Evolutionary conservation across 2,888 invertebrate genomes (phyloP).

Genomic region (Deilephila elpenor): DNA sequence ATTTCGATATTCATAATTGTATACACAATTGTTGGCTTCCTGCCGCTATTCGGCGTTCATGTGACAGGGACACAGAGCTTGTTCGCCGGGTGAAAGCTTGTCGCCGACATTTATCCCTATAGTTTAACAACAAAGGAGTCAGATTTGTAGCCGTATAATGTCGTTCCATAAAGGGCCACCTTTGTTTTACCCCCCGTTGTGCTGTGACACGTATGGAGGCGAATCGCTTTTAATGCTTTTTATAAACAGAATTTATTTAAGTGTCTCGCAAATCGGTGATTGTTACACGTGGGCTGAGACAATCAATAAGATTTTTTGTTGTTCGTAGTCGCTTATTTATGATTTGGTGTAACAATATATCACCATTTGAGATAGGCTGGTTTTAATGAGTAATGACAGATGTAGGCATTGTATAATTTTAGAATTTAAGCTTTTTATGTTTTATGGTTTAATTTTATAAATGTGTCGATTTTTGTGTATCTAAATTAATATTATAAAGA

Average conservation of each 20-base stretch:
- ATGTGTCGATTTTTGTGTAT: too few relatives aligned
- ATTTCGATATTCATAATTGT: slow-evolving; percentile 1
- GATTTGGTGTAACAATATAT: too few relatives aligned
- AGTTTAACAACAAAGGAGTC: slow-evolving; percentile 70
- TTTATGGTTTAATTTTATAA: too few relatives aligned
- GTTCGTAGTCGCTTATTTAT: too few relatives aligned
- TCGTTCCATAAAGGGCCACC: slow-evolving; percentile 57
- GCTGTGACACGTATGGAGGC: slow-evolving; percentile 57
- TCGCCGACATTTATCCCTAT: slow-evolving; percentile 72
- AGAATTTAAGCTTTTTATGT: too few relatives aligned
- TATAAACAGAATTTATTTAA: slow-evolving; percentile 27
- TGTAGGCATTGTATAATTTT: too few relatives aligned
- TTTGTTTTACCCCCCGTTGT: slow-evolving; percentile 59
- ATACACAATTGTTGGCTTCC: neutral
- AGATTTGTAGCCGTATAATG: slow-evolving; percentile 66
- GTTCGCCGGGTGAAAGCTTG: slow-evolving; percentile 50
- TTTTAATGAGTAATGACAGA: too few relatives aligned
- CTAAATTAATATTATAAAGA: too few relatives aligned
- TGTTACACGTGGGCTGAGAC: neutral
- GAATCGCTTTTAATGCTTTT: slow-evolving; percentile 50
- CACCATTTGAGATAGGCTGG: too few relatives aligned
- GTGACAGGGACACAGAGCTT: slow-evolving; percentile 26
- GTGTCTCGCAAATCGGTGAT: neutral
- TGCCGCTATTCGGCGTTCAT: slow-evolving; percentile 22
- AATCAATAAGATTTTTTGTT: too few relatives aligned